A percentile compares a stretch with the other conserved stretches of the same genome.
Conservation (phyloP, 2,888 invertebrate genomes). For the Proisotoma minuta region DNA sequence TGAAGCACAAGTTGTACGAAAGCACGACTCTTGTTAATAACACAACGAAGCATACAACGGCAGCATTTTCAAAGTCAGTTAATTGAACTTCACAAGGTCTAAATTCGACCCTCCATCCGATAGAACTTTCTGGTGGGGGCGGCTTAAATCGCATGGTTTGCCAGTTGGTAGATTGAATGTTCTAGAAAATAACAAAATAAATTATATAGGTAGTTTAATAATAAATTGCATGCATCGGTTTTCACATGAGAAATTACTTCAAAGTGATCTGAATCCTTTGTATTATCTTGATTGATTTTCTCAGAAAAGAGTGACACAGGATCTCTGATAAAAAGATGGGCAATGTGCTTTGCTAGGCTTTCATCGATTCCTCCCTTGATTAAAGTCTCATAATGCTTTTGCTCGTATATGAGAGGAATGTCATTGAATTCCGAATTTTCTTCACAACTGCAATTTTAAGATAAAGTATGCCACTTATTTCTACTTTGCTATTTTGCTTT, state of each 20-base stretch:
- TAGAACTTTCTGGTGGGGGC: conserved; percentile 88
- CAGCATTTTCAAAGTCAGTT: conserved; percentile 99
- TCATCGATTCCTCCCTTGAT: conserved; percentile 86
- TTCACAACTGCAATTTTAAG: conserved; percentile 35
- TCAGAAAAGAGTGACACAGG: conserved; percentile 92
- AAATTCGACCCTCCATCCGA: conserved; percentile 99
- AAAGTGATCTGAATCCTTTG: conserved; percentile 94
- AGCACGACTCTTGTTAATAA: conserved; percentile 92
- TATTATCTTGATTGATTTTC: conserved; percentile 88
- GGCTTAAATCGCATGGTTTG: conserved; percentile 99
- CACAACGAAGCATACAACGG: conserved; percentile 95
- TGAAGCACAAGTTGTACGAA: conserved; percentile 89
- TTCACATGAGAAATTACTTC: conserved; percentile 61
- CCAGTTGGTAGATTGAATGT: conserved; percentile 99
- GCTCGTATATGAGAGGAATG: conserved; percentile 80
- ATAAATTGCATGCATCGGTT: neutral
- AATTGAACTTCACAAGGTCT: conserved; percentile 91
- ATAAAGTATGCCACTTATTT: neutral
- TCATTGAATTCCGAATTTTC: conserved; percentile 73
- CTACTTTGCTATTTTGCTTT: neutral
- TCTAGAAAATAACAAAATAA: conserved; percentile 57
- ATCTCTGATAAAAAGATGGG: conserved; percentile 97
- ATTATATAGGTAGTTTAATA: neutral
- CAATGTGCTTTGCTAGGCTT: conserved; percentile 87
- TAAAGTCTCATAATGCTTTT: conserved; percentile 74